These are phyloP conservation scores for Porites lobata DNA, from an alignment of 92 coral and sea anemone genomes.

Conservation along the genomic window DNA sequence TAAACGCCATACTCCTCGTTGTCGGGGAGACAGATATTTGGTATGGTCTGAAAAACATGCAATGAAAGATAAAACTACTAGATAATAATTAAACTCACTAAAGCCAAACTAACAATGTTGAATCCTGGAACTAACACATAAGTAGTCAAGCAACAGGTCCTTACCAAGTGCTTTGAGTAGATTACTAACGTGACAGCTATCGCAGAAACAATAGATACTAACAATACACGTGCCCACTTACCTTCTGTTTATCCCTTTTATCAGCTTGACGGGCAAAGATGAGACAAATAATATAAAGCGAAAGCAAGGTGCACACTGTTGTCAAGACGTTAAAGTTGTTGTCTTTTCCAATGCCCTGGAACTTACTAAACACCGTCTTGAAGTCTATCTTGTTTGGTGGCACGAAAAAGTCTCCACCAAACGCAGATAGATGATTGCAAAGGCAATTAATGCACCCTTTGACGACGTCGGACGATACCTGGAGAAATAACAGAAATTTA, in stretches of 20 bases:
- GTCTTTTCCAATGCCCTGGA: conserved; percentile 62
- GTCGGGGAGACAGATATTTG: conserved; percentile 38
- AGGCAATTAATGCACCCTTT: conserved; percentile 62
- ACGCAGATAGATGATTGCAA: conserved; percentile 83
- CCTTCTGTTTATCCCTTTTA: conserved; percentile 81
- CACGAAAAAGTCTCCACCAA: conserved; percentile 90
- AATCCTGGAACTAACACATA: neutral
- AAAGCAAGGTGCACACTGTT: conserved; percentile 80
- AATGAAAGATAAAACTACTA: too few relatives aligned
- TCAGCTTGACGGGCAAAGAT: conserved; percentile 83
- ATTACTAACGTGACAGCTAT: neutral
- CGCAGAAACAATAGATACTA: neutral
- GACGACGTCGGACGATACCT: conserved; percentile 70
- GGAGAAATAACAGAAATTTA: neutral
- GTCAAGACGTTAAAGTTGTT: conserved; percentile 79
- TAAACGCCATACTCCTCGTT: conserved; percentile 47
- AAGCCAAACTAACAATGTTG: too few relatives aligned
- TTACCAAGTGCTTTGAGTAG: neutral
- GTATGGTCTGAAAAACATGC: conserved; percentile 8
- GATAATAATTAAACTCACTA: too few relatives aligned
- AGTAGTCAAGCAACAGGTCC: neutral
- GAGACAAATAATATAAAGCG: conserved; percentile 73
- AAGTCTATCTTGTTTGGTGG: conserved; percentile 80
- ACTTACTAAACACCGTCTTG: conserved; percentile 60
- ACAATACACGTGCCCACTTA: neutral